Base-by-base conservation (phyloP, 1,140 invertebrate species). In the Maconellicoccus hirsutus region DNA sequence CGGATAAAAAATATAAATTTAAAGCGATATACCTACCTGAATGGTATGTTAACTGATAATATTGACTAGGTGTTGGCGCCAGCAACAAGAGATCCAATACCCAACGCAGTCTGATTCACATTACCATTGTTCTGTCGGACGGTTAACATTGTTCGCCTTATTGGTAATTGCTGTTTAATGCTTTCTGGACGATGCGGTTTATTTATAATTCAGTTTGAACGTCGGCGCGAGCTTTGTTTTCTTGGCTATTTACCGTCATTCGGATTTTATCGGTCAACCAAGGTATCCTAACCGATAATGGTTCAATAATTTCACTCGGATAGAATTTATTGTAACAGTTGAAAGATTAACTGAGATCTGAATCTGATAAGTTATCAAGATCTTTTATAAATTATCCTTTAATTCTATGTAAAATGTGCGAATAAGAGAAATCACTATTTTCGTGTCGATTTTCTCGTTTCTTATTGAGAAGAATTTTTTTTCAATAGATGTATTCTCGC, bases 141-240 rank as follows among this genome's bases (percentile, higher is more conserved):
- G 61, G 61, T 66, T 66, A 66, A 66, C 61, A 66, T 66, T 66
- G 61, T 66, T 66, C 61, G 25, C 61, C 61, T 25, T 66, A 66
- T 66, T 66, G 61, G 61, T 66, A 66, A 66, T 66, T 66, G 61
- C 61, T 66, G 61, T 66, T 66, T 66, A 66, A 66, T 66, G 61
- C 61, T 66, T 66, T 66, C 61, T 8, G 61, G 3, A 23, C 10
- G 25, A 66, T 22, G 61, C 61, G 25, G 22, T 66, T 66, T 66
- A 66, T 66, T 66, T 66, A 25, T 26, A 66, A 66, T 66, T 66
- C 61, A 26, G 21, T 66, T 66, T 22, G 25, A 66, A 66, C 61
- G 61, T 66, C 61, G 61, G 61, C 61, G 2, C 61, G 61, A 66
- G 21, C 61, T 66, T 66, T 66, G 22, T 66, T 66, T 26, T 26